Evolutionary conservation across 2,113 vertebrate genomes (phyloP), one percentile per base, ranked within the genome.

Genomic region (Odocoileus virginianus): DNA sequence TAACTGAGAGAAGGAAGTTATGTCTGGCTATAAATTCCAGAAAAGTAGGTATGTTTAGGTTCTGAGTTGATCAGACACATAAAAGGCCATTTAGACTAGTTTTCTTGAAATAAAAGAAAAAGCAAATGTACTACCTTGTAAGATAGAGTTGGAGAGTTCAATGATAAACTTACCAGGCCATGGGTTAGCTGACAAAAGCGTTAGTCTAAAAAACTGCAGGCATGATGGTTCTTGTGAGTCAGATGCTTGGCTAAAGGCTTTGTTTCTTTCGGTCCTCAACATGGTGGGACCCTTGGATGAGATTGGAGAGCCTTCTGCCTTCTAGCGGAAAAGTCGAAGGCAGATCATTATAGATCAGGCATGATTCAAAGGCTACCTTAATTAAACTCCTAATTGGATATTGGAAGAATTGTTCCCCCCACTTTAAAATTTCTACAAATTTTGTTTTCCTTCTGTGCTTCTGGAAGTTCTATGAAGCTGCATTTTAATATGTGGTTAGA

Each of bases 141-240:
- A 74, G 5, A 57, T 61, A 90, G 30, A 82, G 74, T 27, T 67
- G 2, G 4, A 4, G 88, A 67, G 7, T 27, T 84, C 11, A 40
- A 0, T 43, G 45, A 23, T 79, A 58, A 36, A 28, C 14, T 79
- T 43, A 4, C 2, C 15, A 78, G 19, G 1, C 14, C 79, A 36
- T 0, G 7, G 10, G 17, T 1, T 74, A 71, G 6, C 0, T 27
- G 36, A 0, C n/a, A 27, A 2, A 47, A 55, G 5, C 6, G 5
- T 25, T 4, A 60, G 9, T 1, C 45, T 43, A 71, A 17, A 54
- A 14, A 43, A 19, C 27, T 23, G 19, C 2, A n/a, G 50, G 17
- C 1, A 0, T 8, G 19, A 30, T 23, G 54, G 8, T 25, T 76
- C 25, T 36, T 2, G 1, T n/a, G 0, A 89, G n/a, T 50, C 21